These are phyloP conservation scores for Lamellibrachia columna DNA, from an alignment of 2,888 invertebrate species.

Conservation along the genomic window DNA sequence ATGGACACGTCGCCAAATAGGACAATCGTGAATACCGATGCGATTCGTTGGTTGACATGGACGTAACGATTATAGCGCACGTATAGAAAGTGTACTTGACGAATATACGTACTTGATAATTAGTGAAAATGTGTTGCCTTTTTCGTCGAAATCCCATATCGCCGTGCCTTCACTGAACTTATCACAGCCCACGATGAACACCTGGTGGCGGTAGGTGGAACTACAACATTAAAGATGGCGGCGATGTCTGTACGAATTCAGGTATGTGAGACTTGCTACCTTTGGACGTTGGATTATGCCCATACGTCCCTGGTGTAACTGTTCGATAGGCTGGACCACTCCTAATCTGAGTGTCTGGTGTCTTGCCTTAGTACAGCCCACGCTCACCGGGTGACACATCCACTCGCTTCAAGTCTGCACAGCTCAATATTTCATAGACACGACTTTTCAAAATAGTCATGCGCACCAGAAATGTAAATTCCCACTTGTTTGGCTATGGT, in stretches of 20 bases:
- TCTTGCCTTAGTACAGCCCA: background rate
- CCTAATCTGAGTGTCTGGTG: background rate
- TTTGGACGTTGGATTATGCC: background rate
- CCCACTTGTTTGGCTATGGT: background rate
- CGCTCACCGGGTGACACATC: background rate
- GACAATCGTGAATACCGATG: background rate
- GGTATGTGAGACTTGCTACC: background rate
- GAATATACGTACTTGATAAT: background rate
- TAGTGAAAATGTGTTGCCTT: background rate
- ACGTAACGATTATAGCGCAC: background rate
- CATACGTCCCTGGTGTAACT: background rate
- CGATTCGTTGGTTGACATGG: background rate
- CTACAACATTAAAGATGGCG: background rate
- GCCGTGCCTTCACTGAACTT: background rate
- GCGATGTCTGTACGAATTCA: background rate
- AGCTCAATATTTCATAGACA: background rate
- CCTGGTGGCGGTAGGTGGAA: background rate
- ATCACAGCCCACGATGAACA: background rate
- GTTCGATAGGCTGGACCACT: background rate
- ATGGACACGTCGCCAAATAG: background rate
- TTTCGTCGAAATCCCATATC: background rate
- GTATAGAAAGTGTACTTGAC: background rate
- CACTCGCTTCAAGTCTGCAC: background rate
- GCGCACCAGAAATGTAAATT: background rate
- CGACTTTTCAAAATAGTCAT: background rate